Base-by-base conservation (phyloP, 2,797 vertebrate genomes). In the Acipenser transmontanus region DNA sequence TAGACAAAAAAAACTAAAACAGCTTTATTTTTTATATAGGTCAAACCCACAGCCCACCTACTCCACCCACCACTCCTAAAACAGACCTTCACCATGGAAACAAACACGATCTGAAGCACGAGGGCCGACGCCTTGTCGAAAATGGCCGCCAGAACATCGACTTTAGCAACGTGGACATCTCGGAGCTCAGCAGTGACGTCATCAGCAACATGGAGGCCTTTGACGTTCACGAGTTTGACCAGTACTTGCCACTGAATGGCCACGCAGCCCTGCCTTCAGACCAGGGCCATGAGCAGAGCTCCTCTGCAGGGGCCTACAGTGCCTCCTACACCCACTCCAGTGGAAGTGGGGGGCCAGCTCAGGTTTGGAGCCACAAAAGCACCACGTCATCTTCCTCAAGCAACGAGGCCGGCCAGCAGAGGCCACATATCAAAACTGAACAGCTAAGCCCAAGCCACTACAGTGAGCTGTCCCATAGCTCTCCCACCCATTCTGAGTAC, bases 141-240 rank as follows among this genome's bases (percentile, higher is more conserved):
- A 88, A 87, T 7, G 90, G 88, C 52, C 91, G 97, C 64, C 97
- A 99, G 82, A 98, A 99, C 90, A 99, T 99, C 0, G 97, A 99
- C 86, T 99, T 99, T 87, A 98, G 96, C 88, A 99, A 98, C 7
- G 94, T 99, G 69, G 97, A 99, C 89, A 99, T 99, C 88, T 97
- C 92, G 0, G 97, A 99, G 89, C 89, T 99, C 71, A 99, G 97
- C 89, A 99, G 93, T 0, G 97, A 99, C 75, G 97, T 99, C 87
- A 98, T 99, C 78, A 91, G 93, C 87, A 97, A 95, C 85, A 98
- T 99, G 85, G 97, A 99, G 80, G 84, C 94, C 77, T 99, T 99
- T 0, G 97, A 99, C 0, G 95, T 98, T 65, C 95, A 96, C 0
- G 97, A 99, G 81, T 98, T 99, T 0, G 97, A 99, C 90, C 96